Base-by-base conservation (phyloP, 2,888 invertebrate genomes). In the Rhodophaea formosa region DNA sequence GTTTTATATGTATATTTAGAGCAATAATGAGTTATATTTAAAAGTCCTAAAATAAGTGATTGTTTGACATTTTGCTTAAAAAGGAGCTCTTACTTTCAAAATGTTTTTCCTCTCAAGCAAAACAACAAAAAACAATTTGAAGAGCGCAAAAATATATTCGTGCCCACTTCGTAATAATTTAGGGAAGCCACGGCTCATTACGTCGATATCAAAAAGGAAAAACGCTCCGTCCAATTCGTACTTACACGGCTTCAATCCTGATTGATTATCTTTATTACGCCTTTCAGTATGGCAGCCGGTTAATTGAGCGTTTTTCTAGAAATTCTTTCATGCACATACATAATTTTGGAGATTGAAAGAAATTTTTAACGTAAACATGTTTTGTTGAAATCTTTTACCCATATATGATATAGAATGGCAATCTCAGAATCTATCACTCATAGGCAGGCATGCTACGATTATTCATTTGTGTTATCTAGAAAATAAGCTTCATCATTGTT, bases 191-290 rank as follows among this genome's bases (percentile, higher is more conserved):
- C 16, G 15, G 15, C 15, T 51, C 15, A 51, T 51, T 32, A 15
- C 8, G 32, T 51, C 51, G 32, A 16, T 51, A 51, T 8, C 51
- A 51, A 32, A 15, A 23, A 58, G 46, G 46, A 53, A 58, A 57
- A 47, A 43, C n/a, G 39, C 47, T 42, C 23, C 39, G n/a, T 49
- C 39, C 53, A 43, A 53, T 53, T 47, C 52, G 42, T 58, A 39
- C 32, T 53, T 53, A 47, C 47, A 32, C 47, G 58, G 46, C 53
- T 47, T 53, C 53, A 35, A 23, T 39, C 29, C 47, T 58, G 58
- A 58, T 58, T 58, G 58, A 58, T 58, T 58, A 47, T 53, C 39
- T 44, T 49, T 47, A 58, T 58, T 57, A 39, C 39, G 39, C 39
- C 39, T 39, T 39, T 39, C 39, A 39, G 39, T 12, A 56, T 47